phyloP scores from a whole-genome alignment of 2,888 invertebrate genomes.

The Microctonus brassicae region DNA sequence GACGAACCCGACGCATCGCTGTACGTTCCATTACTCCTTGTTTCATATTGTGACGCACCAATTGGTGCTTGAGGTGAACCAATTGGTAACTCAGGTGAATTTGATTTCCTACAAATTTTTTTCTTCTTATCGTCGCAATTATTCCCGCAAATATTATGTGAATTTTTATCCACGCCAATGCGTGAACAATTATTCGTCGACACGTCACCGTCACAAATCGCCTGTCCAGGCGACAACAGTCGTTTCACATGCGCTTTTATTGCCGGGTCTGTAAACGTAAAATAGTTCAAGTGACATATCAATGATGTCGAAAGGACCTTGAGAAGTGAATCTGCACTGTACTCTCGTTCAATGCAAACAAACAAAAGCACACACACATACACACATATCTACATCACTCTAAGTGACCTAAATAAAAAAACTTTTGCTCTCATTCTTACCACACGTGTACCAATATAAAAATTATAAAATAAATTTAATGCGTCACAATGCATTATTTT shows the following conservation, averaged over 20 bases:
- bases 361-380: neutral
- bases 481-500: conserved; percentile 10
- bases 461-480: neutral
- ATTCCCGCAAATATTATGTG: conserved; percentile 7
- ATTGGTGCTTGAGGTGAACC: conserved; percentile 58
- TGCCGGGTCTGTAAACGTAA: conserved; percentile 80
- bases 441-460: conserved; percentile 5
- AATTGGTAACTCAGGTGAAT: conserved; percentile 54
- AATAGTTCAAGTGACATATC: conserved; percentile 8
- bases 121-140: conserved; percentile 57
- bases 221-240: conserved; percentile 75
- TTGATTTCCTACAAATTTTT: conserved; percentile 46
- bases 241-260: conserved; percentile 85
- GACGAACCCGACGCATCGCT: conserved; percentile 67
- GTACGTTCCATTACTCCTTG: conserved; percentile 74
- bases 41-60: conserved; percentile 66
- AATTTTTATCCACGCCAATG: conserved; percentile 67
- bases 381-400: too few relatives aligned
- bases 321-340: neutral
- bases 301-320: neutral
- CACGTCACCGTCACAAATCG: conserved; percentile 58
- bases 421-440: neutral
- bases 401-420: neutral
- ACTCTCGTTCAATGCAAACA: neutral
- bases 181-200: conserved; percentile 69